These are phyloP conservation scores for Lasioglossum oenotherae DNA, from an alignment of 2,888 invertebrate species.

Conservation along the genomic window DNA sequence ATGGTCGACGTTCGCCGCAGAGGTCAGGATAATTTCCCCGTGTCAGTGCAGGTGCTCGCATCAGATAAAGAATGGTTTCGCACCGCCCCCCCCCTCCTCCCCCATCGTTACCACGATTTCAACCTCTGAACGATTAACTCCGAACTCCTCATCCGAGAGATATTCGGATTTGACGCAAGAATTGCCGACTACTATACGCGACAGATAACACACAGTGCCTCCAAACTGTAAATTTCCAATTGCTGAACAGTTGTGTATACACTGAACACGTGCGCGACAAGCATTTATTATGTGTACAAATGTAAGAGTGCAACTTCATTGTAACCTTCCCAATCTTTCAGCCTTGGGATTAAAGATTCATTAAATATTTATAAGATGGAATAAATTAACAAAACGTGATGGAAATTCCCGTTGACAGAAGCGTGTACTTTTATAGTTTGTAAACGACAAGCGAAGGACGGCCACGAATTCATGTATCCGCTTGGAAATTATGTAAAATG, in stretches of 20 bases:
- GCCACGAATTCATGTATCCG: too few species aligned
- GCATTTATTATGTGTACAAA: neutral
- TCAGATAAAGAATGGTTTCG: slow-evolving; percentile 70
- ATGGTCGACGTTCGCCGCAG: slow-evolving; percentile 72
- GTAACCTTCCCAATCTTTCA: neutral
- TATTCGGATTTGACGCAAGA: neutral
- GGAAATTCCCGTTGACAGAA: neutral
- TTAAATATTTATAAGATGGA: too few species aligned
- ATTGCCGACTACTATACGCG: too few species aligned
- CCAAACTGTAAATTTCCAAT: neutral
- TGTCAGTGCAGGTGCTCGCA: slow-evolving; percentile 75
- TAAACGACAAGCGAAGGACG: neutral
- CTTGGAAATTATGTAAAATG: too few species aligned
- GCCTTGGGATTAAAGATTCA: neutral
- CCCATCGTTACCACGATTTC: slow-evolving; percentile 34
- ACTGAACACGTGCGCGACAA: too few species aligned
- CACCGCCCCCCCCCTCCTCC: slow-evolving; percentile 17
- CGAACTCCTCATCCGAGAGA: neutral
- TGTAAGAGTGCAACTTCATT: neutral
- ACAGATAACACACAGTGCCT: too few species aligned
- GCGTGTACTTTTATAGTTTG: neutral
- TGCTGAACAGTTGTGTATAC: too few species aligned
- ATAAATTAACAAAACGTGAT: neutral
- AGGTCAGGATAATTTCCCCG: slow-evolving; percentile 81
- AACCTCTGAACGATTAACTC: slow-evolving; percentile 9